phyloP scores from a whole-genome alignment of 2,797 vertebrate genomes.

The Buceros bicornis region DNA sequence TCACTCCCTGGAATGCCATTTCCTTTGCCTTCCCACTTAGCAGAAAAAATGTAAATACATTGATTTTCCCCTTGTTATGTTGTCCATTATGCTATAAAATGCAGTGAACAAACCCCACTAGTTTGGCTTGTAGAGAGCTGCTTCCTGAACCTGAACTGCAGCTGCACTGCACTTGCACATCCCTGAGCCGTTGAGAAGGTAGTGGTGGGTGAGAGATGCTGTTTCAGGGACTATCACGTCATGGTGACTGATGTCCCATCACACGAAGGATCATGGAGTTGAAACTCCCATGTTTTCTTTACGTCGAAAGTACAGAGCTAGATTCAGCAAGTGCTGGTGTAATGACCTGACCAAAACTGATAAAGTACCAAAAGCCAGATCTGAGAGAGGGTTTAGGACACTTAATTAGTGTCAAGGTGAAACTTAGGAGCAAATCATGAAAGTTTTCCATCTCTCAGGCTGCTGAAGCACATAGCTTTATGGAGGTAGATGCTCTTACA shows the following conservation, averaged over 20 bases:
- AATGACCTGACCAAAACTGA: not conserved
- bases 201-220: not conserved
- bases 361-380: not conserved
- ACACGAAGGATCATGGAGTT: not conserved
- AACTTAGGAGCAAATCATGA: not conserved
- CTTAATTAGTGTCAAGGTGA: not conserved
- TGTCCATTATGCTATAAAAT: not conserved
- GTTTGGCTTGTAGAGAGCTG: not conserved
- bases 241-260: not conserved
- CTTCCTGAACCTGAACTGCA: not conserved
- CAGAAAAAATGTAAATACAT: conserved; percentile 9
- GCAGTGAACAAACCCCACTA: not conserved
- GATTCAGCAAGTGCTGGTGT: not conserved
- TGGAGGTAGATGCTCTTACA: not conserved
- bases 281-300: not conserved
- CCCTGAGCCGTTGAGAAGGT: not conserved
- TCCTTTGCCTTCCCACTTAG: conserved; percentile 29
- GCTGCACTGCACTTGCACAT: not conserved
- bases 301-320: not conserved
- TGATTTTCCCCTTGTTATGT: not conserved
- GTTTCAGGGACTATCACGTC: not conserved
- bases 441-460: not conserved
- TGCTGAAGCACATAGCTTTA: not conserved
- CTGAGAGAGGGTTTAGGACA: not conserved
- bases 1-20: not conserved